Evolutionary conservation across 1,140 invertebrate genomes (phyloP).

Genomic region (Heterodera carotae): DNA sequence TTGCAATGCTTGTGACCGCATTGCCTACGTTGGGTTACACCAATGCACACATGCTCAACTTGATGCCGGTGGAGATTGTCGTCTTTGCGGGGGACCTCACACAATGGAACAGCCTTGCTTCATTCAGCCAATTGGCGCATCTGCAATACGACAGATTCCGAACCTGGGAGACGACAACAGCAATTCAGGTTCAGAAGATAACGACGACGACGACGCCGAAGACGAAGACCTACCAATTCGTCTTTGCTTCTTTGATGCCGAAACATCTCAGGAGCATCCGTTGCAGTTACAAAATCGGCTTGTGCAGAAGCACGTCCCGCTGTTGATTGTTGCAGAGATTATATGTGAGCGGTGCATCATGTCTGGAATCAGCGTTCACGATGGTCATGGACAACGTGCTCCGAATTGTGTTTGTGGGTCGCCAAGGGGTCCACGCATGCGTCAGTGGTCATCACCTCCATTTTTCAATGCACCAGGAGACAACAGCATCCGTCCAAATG

Average conservation of each 20-base stretch:
- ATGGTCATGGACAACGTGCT: slow-evolving; percentile 18
- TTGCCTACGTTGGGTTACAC: neutral
- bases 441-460: slow-evolving; percentile 11
- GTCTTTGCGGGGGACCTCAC: neutral
- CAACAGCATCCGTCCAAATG: neutral
- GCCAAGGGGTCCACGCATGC: neutral
- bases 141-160: no score
- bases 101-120: neutral
- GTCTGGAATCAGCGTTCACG: slow-evolving; percentile 9
- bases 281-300: neutral
- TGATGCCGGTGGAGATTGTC: neutral
- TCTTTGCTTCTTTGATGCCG: slow-evolving; percentile 22
- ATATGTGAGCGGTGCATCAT: slow-evolving; percentile 20
- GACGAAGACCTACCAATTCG: slow-evolving; percentile 9
- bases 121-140: slow-evolving; percentile 3
- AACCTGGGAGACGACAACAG: no score
- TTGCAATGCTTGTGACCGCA: slow-evolving; percentile 1
- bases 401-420: slow-evolving; percentile 14
- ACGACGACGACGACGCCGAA: slow-evolving; percentile 12
- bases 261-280: neutral
- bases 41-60: neutral
- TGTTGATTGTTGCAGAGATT: slow-evolving; percentile 10
- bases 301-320: slow-evolving; percentile 17
- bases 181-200: no score
- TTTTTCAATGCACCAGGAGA: slow-evolving; percentile 7